phyloP scores from a whole-genome alignment of 2,797 vertebrate genomes.

The Ctenopoma kingsleyae region DNA sequence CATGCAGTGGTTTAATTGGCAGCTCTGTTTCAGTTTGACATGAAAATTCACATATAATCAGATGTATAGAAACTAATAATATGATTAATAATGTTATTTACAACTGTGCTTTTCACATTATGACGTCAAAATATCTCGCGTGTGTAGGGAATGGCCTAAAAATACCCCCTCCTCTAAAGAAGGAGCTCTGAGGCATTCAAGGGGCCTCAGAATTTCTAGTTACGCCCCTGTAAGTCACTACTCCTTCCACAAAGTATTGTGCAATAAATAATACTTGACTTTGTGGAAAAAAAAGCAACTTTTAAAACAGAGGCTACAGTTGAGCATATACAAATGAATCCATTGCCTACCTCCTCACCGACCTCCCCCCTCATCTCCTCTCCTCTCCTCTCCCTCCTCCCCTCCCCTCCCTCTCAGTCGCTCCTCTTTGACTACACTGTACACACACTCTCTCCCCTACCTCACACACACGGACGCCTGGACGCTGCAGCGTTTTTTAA shows the following conservation, averaged over 20 bases:
- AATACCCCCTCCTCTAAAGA: not conserved
- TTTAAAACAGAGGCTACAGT: slow-evolving; percentile 37
- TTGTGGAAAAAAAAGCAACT: slow-evolving; percentile 20
- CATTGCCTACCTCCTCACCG: slow-evolving; percentile 23
- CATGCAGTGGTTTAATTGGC: not conserved
- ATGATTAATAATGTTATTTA: not conserved
- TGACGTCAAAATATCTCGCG: not conserved
- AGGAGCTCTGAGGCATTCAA: not conserved
- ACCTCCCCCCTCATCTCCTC: slow-evolving; percentile 9
- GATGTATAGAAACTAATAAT: too few relatives aligned
- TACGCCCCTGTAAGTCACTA: slow-evolving; percentile 28
- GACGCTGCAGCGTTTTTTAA: slow-evolving; percentile 84
- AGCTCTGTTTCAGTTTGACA: not conserved
- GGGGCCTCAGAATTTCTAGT: slow-evolving; percentile 6
- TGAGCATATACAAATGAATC: slow-evolving; percentile 59
- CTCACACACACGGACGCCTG: slow-evolving; percentile 82
- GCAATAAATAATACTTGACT: slow-evolving; percentile 19
- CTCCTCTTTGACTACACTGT: slow-evolving; percentile 69
- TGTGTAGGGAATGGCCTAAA: not conserved
- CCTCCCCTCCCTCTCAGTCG: slow-evolving; percentile 46
- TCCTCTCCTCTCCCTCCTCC: slow-evolving; percentile 11
- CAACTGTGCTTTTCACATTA: not conserved
- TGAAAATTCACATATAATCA: too few relatives aligned
- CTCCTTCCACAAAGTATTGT: slow-evolving; percentile 32
- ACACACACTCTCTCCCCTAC: slow-evolving; percentile 71